Conservation (phyloP, 2,113 vertebrate genomes). For the Gadus macrocephalus region DNA sequence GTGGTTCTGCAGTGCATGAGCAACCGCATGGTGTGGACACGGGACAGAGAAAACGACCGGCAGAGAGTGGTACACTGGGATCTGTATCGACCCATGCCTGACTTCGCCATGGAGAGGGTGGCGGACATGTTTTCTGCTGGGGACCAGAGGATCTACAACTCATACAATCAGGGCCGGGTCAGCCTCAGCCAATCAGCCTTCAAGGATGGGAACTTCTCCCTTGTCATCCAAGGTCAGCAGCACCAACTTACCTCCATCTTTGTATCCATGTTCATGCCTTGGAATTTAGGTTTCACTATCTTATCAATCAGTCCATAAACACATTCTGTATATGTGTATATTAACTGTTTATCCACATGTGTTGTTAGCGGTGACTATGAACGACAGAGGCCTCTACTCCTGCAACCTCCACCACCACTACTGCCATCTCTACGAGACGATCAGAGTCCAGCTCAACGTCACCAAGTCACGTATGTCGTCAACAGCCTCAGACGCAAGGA, state of each 20-base stretch:
- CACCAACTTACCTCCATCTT: not conserved
- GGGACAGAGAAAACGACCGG: conserved; percentile 84
- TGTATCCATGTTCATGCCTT: not conserved
- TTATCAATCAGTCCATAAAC: not conserved
- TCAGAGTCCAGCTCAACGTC: conserved; percentile 79
- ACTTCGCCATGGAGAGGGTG: conserved; percentile 72
- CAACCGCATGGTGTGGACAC: conserved; percentile 92
- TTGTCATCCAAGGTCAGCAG: conserved; percentile 74
- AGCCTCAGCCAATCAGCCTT: conserved; percentile 77
- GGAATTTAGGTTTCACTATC: not conserved
- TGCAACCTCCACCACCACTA: conserved; percentile 94
- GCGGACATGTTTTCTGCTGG: conserved; percentile 90
- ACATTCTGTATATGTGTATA: not conserved
- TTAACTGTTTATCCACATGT: conserved; percentile 6
- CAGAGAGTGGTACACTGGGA: conserved; percentile 97
- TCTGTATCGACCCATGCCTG: conserved; percentile 61
- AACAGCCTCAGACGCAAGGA: not conserved
- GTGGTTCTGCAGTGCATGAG: conserved; percentile 85
- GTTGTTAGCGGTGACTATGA: conserved; percentile 62
- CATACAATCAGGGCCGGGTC: conserved; percentile 79
- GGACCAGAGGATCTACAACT: conserved; percentile 84
- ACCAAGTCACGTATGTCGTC: conserved; percentile 78
- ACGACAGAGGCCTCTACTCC: conserved; percentile 83
- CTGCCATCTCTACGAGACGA: conserved; percentile 84
- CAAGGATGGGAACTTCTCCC: conserved; percentile 88